Base-by-base conservation (phyloP, 2,888 invertebrate genomes). In the Neria commutata region DNA sequence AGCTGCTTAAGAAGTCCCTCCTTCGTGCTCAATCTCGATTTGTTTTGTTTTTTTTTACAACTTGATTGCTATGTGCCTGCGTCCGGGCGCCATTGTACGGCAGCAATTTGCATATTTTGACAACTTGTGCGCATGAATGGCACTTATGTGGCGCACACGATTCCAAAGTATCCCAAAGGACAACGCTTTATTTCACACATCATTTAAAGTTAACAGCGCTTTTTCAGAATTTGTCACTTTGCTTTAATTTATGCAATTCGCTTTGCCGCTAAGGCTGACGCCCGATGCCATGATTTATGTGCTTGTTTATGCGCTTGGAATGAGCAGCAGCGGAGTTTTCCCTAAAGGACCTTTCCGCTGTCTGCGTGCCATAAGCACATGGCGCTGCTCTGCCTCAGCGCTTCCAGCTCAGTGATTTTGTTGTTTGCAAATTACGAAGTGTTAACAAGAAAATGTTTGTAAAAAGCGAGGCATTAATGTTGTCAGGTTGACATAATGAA, bases 171-270 rank as follows among this genome's bases (percentile, higher is more conserved):
- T 70, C 75, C 74, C 74, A 61, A 58, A 54, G 77, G 78, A 75
- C 67, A 69, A 57, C 64, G 69, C 69, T 77, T 77, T 71, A 76
- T 76, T 76, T 77, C 72, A 74, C 76, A 77, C 75, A 70, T 77
- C 78, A 78, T 76, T 76, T 74, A 76, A 74, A 74, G 67, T 67
- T 73, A 73, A 74, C 72, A 73, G 72, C 67, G 68, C 67, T 21
- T 10, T 25, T 37, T 29, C n/a, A n/a, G n/a, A n/a, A n/a, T n/a
- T 72, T 73, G 72, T 71, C 74, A 69, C 68, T 71, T 63, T 54
- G 72, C 74, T 74, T 72, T 71, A 71, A 74, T 74, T 69, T 72
- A 62, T 67, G 56, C 63, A 62, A 63, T 16, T 53, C 5, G 40
- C 3, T 21, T 34, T 17, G 19, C 6, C 23, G 33, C 24, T 42